phyloP scores from a whole-genome alignment of 2,888 invertebrate species.

The Mimachlamys varia region DNA sequence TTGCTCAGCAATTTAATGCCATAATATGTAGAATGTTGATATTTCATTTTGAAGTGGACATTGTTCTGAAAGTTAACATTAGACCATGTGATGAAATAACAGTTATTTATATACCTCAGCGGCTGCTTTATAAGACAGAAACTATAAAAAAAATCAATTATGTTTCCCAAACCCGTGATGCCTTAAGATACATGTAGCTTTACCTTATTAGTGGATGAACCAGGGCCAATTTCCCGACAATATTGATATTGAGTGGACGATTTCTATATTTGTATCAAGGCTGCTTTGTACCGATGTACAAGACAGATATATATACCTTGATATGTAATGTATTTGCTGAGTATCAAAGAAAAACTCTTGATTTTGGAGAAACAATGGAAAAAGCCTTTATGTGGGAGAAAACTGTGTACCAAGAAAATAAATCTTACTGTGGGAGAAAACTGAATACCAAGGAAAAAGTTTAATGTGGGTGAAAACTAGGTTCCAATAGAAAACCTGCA shows the following conservation, averaged over 20 bases:
- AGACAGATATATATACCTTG: neutral
- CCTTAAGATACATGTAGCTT: neutral
- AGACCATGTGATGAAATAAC: neutral
- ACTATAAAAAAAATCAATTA: neutral
- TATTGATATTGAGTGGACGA: neutral
- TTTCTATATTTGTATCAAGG: neutral
- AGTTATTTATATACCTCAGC: neutral
- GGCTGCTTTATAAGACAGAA: neutral
- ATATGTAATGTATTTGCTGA: too few species aligned
- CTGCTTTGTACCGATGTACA: neutral
- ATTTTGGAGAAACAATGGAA: too few species aligned
- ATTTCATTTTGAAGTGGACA: neutral
- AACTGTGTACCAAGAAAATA: too few species aligned
- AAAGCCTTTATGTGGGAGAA: too few species aligned
- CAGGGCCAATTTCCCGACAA: neutral
- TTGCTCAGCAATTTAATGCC: too few species aligned
- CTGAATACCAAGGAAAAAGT: too few species aligned
- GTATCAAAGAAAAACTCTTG: too few species aligned
- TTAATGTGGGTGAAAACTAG: too few species aligned
- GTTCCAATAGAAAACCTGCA: too few species aligned
- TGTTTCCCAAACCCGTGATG: neutral
- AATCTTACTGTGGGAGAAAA: too few species aligned
- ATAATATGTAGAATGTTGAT: too few species aligned
- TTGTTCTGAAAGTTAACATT: neutral
- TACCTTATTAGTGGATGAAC: neutral